Conservation (phyloP, 1,140 invertebrate species). For the Drosophila orena region DNA sequence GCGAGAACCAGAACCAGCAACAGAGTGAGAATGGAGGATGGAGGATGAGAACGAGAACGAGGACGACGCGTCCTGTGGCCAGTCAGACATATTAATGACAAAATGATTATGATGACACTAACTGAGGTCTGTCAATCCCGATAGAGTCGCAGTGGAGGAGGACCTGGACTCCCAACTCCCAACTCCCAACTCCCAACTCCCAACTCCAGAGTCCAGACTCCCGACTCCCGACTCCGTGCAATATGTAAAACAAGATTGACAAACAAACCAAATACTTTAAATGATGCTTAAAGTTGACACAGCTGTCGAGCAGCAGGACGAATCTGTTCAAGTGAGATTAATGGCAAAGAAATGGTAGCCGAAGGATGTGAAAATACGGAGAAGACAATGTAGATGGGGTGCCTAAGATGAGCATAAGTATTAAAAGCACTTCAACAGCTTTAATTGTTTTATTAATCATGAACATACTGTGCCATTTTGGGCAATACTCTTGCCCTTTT, state of each 20-base stretch:
- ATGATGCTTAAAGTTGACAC: conserved; percentile 55
- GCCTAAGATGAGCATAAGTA: background rate
- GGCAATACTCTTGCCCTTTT: background rate
- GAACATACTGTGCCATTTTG: background rate
- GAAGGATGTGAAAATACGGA: background rate
- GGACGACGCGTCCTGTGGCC: conserved; percentile 60
- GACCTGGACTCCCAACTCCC: background rate
- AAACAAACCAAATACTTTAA: conserved; percentile 56
- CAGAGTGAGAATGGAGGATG: conserved; percentile 2
- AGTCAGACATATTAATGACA: conserved; percentile 84
- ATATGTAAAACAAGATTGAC: conserved; percentile 61
- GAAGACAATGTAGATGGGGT: background rate
- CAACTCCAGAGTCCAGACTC: background rate
- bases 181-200: background rate
- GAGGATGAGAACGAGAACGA: conserved; percentile 13
- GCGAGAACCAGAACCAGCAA: background rate
- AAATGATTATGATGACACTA: conserved; percentile 84
- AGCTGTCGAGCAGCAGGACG: conserved; percentile 34
- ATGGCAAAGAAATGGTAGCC: conserved; percentile 31
- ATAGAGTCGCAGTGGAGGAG: conserved; percentile 1
- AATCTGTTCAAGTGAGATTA: conserved; percentile 42
- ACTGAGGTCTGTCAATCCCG: conserved; percentile 59
- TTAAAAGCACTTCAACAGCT: too few relatives aligned
- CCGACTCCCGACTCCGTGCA: conserved; percentile 6
- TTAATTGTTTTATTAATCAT: background rate